These are phyloP conservation scores for Pollimyrus isidori DNA, from an alignment of 2,113 vertebrate genomes.

Conservation along the genomic window DNA sequence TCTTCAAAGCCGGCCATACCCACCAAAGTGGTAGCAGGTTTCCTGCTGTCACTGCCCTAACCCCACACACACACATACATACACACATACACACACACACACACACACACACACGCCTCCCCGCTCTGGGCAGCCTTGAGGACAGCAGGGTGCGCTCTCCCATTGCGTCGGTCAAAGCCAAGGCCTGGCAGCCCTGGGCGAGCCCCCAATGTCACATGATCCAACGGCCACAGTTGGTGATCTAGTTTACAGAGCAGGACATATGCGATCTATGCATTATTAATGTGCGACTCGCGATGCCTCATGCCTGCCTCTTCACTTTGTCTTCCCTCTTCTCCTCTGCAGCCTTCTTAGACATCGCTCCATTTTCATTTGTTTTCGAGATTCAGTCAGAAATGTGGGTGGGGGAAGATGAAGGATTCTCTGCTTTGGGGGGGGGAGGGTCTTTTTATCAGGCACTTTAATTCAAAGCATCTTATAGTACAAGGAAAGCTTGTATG, in stretches of 20 bases:
- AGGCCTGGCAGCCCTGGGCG: not conserved
- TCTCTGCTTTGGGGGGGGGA: not conserved
- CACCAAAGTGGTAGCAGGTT: not conserved
- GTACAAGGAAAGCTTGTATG: not conserved
- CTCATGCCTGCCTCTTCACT: slow-evolving; percentile 10
- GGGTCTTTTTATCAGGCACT: too few relatives aligned
- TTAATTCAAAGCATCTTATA: not conserved
- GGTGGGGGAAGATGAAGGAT: not conserved
- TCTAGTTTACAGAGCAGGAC: slow-evolving; percentile 38
- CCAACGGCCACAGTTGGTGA: slow-evolving; percentile 38
- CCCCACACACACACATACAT: too few relatives aligned
- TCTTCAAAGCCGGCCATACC: not conserved
- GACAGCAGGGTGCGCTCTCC: not conserved
- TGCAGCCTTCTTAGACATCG: not conserved
- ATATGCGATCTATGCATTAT: slow-evolving; percentile 40
- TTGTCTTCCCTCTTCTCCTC: not conserved
- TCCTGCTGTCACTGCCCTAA: not conserved
- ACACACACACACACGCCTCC: slow-evolving; percentile 28
- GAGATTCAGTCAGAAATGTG: not conserved
- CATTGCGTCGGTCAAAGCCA: not conserved
- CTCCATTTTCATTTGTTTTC: not conserved
- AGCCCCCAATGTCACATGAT: slow-evolving; percentile 26
- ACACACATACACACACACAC: slow-evolving; percentile 8
- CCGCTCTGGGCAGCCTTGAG: not conserved
- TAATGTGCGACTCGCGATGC: slow-evolving; percentile 19